These are phyloP conservation scores for Megalurothrips usitatus DNA, from an alignment of 2,888 invertebrate species.

Conservation along the genomic window DNA sequence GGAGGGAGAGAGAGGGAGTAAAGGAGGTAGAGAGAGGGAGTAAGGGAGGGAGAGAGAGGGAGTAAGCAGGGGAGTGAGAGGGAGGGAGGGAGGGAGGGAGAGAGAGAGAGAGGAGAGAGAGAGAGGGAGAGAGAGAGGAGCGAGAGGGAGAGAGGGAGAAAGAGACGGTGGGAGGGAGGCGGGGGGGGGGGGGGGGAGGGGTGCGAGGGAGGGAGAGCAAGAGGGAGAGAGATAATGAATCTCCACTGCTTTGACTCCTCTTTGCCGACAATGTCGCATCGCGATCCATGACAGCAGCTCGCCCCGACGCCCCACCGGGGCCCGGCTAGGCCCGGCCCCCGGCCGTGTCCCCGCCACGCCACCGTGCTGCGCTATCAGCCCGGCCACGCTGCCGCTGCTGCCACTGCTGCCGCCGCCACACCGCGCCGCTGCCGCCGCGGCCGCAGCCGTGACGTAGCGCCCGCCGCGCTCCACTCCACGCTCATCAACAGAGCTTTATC, in stretches of 20 bases:
- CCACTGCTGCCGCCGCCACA: neutral
- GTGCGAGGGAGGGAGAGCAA: neutral
- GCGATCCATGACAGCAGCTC: neutral
- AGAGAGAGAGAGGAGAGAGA: neutral
- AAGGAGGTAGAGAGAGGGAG: too few relatives aligned
- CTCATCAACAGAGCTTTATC: neutral
- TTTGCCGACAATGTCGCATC: neutral
- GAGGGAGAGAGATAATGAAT: neutral
- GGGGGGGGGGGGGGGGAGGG: neutral
- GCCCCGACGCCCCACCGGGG: neutral
- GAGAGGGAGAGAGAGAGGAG: too few relatives aligned
- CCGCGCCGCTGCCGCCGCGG: neutral
- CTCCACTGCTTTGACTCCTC: neutral
- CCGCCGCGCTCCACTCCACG: neutral
- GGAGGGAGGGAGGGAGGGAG: neutral
- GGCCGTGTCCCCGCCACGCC: neutral
- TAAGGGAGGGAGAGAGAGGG: too few relatives aligned
- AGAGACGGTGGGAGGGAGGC: neutral
- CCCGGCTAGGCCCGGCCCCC: too few relatives aligned
- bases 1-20: neutral
- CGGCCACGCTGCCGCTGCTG: neutral
- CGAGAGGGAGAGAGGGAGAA: too few relatives aligned
- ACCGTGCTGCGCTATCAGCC: neutral
- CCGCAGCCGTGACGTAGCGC: neutral
- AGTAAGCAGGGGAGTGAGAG: neutral